Percentiles rank a stretch among this genome's conserved stretches.
Evolutionary conservation across 2,113 vertebrate genomes (phyloP).

Genomic region (Neogobius melanostomus): DNA sequence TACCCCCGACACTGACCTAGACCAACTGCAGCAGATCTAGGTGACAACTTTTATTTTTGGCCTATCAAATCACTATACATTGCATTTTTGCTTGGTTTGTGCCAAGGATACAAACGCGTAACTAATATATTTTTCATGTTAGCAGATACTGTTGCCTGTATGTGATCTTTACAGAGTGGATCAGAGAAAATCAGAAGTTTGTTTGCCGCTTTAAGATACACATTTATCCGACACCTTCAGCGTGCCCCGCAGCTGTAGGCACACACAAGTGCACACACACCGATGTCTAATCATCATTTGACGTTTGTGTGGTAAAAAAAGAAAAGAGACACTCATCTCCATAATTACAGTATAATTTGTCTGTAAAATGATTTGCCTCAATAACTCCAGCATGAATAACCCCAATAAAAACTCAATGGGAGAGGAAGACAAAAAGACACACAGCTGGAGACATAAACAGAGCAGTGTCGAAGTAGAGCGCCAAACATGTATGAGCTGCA

Average conservation of each 20-base stretch:
- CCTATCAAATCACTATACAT: too few relatives aligned
- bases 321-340: slow-evolving; percentile 67
- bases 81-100: too few relatives aligned
- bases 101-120: too few relatives aligned
- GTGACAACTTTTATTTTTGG: too few relatives aligned
- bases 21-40: too few relatives aligned
- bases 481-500: slow-evolving; percentile 7
- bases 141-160: too few relatives aligned
- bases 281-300: slow-evolving; percentile 58
- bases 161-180: slow-evolving; percentile 27
- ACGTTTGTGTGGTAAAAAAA: slow-evolving; percentile 56
- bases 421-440: slow-evolving; percentile 29
- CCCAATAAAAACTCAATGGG: slow-evolving; percentile 60
- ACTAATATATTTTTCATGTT: too few relatives aligned
- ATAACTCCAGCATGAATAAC: slow-evolving; percentile 69
- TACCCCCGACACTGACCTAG: too few relatives aligned
- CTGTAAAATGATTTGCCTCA: slow-evolving; percentile 71
- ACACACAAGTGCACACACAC: slow-evolving; percentile 17
- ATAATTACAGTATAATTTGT: slow-evolving; percentile 75
- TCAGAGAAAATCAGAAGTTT: slow-evolving; percentile 50
- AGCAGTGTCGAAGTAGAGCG: not conserved
- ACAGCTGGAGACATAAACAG: slow-evolving; percentile 23
- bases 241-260: slow-evolving; percentile 34
- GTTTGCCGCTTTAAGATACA: slow-evolving; percentile 46
- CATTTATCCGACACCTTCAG: slow-evolving; percentile 53